Percentiles rank a stretch among this genome's conserved stretches.
Evolutionary conservation across 2,888 invertebrate genomes (phyloP).

Genomic region (Harpagoxenus sublaevis): DNA sequence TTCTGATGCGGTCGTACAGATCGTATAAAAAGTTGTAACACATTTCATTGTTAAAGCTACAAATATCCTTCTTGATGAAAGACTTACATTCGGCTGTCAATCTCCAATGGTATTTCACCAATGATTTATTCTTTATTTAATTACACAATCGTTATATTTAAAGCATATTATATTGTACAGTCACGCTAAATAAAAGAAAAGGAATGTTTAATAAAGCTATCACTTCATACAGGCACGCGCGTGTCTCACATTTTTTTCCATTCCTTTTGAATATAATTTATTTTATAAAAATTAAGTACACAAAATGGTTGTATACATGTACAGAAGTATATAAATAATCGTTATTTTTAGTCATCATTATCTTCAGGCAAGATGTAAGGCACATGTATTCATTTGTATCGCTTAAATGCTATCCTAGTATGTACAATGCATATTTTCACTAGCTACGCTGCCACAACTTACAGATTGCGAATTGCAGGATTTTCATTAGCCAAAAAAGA

Average conservation of each 20-base stretch:
- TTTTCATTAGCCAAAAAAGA: slow-evolving; percentile 27
- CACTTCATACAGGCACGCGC: not conserved
- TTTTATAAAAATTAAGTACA: slow-evolving; percentile 76
- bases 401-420: slow-evolving; percentile 78
- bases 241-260: not conserved
- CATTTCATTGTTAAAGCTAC: not conserved
- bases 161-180: slow-evolving; percentile 15
- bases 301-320: slow-evolving; percentile 71
- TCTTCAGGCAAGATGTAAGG: slow-evolving; percentile 84
- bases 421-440: slow-evolving; percentile 76
- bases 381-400: slow-evolving; percentile 76
- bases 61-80: not conserved
- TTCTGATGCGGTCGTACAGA: not conserved
- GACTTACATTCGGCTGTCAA: not conserved
- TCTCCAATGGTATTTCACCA: not conserved
- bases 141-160: not conserved
- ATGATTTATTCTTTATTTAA: not conserved
- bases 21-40: not conserved
- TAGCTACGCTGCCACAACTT: slow-evolving; percentile 50
- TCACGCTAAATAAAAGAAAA: not conserved
- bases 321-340: slow-evolving; percentile 81
- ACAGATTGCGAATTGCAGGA: slow-evolving; percentile 25
- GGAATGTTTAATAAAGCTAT: not conserved
- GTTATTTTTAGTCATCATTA: slow-evolving; percentile 75
- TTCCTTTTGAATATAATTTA: slow-evolving; percentile 61